A percentile compares a stretch with the other conserved stretches of the same genome.
Conservation (phyloP, 2,888 invertebrate species). For the Teinopalpus imperialis region DNA sequence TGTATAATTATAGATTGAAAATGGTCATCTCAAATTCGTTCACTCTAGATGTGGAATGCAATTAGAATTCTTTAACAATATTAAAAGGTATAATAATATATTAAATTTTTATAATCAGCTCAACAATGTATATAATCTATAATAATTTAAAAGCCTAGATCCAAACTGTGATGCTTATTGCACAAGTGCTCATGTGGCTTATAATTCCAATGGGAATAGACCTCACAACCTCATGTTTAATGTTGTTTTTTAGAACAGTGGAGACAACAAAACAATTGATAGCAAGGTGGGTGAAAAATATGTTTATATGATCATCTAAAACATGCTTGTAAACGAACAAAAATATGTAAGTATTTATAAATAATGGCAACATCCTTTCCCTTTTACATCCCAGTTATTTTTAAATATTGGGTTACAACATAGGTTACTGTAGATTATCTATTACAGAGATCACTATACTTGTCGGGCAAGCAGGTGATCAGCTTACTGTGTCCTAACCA, state of each 20-base stretch:
- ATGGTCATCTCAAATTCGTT: conserved; percentile 81
- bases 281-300: conserved; percentile 57
- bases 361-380: conserved; percentile 9
- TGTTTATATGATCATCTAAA: conserved; percentile 3
- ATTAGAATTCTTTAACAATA: conserved; percentile 83
- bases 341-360: conserved; percentile 8
- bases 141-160: conserved; percentile 83
- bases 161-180: conserved; percentile 83
- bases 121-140: conserved; percentile 85
- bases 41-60: conserved; percentile 83
- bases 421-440: conserved; percentile 3
- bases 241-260: conserved; percentile 66
- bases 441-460: conserved; percentile 37
- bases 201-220: conserved; percentile 78
- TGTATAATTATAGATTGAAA: conserved; percentile 82
- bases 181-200: conserved; percentile 83
- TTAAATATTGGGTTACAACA: neutral
- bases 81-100: conserved; percentile 84
- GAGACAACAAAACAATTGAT: conserved; percentile 48
- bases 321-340: conserved; percentile 16
- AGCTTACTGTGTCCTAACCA: conserved; percentile 43
- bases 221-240: conserved; percentile 79
- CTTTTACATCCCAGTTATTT: neutral
- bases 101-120: conserved; percentile 84
- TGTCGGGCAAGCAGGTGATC: conserved; percentile 44